Base-by-base conservation (phyloP, 2,113 vertebrate genomes). In the Macquaria ambigua region DNA sequence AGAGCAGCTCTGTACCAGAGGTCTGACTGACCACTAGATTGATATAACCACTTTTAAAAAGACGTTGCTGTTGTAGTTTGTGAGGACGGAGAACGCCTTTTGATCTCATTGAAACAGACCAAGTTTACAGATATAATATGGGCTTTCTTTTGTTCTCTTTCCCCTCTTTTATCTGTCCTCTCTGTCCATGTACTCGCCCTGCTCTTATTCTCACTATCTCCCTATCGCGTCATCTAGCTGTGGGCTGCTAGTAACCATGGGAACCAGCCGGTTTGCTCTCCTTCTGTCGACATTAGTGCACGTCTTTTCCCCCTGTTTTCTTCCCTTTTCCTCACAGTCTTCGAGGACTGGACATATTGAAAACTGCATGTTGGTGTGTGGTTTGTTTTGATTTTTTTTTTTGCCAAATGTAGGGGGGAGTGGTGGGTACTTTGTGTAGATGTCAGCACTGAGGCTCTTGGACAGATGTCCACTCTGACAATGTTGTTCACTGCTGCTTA, bases 221-320 rank as follows among this genome's bases (percentile, higher is more conserved):
- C 31, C 48, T 61, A 88, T 74, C 84, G 39, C 74, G 11, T 92
- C 86, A 86, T 92, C 61, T 89, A 71, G 77, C 80, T 89, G 77
- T 84, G 83, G 89, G 90, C 83, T 88, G 88, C 76, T 77, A 39
- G 93, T 96, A 84, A 92, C 94, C 89, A 95, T 94, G 91, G 94
- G 92, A 90, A 96, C 94, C 77, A 75, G 53, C 66, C 28, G 20
- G 79, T 93, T 85, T 87, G 79, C 82, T 91, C 75, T 74, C 74
- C 43, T 82, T 81, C 70, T 83, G 67, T 86, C 53, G 4, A 75
- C 56, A 71, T 74, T 59, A 66, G 31, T 84, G 62, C 48, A 71
- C 59, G 46, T 78, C 62, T 75, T 67, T 48, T 82, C 16, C 8
- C 46, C 62, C 16, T 1, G 21, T 41, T 7, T 71, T 73, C 12